Evolutionary conservation across 2,888 invertebrate species (phyloP).

Genomic region (Heliconius charithonia): DNA sequence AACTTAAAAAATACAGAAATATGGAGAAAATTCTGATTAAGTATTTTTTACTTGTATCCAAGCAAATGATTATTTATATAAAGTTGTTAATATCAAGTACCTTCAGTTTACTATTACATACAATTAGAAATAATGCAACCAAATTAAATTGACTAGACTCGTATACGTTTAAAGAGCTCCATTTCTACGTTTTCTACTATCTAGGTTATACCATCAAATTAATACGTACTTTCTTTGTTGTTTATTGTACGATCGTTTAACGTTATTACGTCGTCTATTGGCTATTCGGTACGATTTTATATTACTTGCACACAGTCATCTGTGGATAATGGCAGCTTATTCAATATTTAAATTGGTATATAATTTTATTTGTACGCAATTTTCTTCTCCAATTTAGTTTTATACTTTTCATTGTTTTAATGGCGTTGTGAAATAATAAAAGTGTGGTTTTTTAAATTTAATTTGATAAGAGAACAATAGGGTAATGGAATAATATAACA

Average conservation of each 20-base stretch:
- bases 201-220: constrained; percentile 62
- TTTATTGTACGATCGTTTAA: constrained; percentile 55
- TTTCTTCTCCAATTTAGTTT: constrained; percentile 23
- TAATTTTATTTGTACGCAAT: constrained; percentile 23
- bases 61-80: neutral
- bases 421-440: constrained; percentile 21
- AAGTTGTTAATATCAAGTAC: constrained; percentile 20
- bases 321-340: constrained; percentile 28
- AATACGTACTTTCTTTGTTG: constrained; percentile 67
- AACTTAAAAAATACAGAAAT: neutral
- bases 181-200: constrained; percentile 34
- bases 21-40: neutral
- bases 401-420: constrained; percentile 12
- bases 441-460: neutral
- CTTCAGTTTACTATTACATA: too few relatives aligned
- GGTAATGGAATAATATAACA: constrained; percentile 17
- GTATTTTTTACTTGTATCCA: neutral
- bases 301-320: constrained; percentile 24
- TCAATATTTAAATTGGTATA: constrained; percentile 24
- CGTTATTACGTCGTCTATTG: constrained; percentile 30
- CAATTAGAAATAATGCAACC: constrained; percentile 9
- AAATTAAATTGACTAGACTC: constrained; percentile 15
- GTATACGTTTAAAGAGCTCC: constrained; percentile 14
- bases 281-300: constrained; percentile 18
- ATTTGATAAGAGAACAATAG: constrained; percentile 23